Evolutionary conservation across 2,797 vertebrate species (phyloP).

Genomic region (Notoglanidium macrostoma): DNA sequence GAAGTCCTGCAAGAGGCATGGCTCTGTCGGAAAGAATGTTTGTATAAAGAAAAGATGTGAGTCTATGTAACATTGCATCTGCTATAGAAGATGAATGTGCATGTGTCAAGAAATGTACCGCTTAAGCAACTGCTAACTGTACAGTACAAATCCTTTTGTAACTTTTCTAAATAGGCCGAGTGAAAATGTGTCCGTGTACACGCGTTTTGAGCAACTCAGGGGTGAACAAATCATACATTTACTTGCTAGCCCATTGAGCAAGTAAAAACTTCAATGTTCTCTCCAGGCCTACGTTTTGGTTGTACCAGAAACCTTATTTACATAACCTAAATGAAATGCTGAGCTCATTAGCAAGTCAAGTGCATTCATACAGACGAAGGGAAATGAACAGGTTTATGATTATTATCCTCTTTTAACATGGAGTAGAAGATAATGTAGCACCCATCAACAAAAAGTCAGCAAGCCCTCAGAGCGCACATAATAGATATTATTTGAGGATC

Average conservation of each 20-base stretch:
- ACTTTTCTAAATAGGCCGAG: not conserved
- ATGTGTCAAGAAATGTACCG: not conserved
- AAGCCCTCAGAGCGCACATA: not conserved
- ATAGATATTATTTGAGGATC: not conserved
- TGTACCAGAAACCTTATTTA: not conserved
- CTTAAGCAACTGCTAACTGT: not conserved
- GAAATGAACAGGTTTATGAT: not conserved
- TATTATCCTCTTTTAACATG: not conserved
- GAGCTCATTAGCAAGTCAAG: not conserved
- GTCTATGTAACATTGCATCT: not conserved
- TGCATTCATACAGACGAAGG: not conserved
- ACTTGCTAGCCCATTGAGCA: not conserved
- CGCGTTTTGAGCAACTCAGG: not conserved
- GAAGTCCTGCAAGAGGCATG: constrained; percentile 12
- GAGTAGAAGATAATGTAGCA: not conserved
- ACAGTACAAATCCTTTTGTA: not conserved
- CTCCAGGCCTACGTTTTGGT: not conserved
- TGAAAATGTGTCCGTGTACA: not conserved
- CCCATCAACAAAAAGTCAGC: not conserved
- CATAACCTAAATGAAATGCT: not conserved
- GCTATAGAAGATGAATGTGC: not conserved
- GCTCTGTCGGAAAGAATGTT: not conserved
- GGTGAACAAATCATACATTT: not conserved
- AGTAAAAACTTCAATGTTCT: not conserved
- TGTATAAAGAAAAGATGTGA: not conserved